Conservation (phyloP, 1,140 invertebrate species). For the Dreissena polymorpha region DNA sequence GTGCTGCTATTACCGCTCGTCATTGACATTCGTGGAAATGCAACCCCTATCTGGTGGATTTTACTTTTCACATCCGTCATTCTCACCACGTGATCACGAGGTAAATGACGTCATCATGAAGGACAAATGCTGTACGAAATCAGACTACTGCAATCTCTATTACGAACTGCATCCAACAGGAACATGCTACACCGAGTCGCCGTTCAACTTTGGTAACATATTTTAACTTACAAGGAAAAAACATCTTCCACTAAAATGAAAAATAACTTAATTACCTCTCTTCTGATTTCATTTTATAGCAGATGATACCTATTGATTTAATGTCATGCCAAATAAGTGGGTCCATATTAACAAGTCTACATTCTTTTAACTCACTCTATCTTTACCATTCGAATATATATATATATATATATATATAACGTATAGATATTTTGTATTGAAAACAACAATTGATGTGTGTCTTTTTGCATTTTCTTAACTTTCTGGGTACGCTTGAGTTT, state of each 20-base stretch:
- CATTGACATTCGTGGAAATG: background rate
- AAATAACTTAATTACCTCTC: too few relatives aligned
- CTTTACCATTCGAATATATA: too few relatives aligned
- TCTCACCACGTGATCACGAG: background rate
- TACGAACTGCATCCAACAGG: slow-evolving; percentile 7
- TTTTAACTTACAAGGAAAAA: background rate
- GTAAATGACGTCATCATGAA: background rate
- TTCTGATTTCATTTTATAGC: too few relatives aligned
- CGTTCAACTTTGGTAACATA: slow-evolving; percentile 14
- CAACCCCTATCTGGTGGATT: background rate
- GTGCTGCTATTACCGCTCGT: background rate
- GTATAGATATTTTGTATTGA: too few relatives aligned
- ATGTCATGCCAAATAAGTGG: too few relatives aligned
- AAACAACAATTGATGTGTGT: too few relatives aligned
- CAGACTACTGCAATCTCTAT: slow-evolving; percentile 13
- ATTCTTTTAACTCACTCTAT: too few relatives aligned
- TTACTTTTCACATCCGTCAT: background rate
- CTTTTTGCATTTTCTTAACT: too few relatives aligned
- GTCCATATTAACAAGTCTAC: too few relatives aligned
- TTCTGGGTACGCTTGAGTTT: background rate
- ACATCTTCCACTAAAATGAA: too few relatives aligned
- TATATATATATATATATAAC: too few relatives aligned
- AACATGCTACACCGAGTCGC: slow-evolving; percentile 14
- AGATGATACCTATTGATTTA: too few relatives aligned
- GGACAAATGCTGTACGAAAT: background rate